Base-by-base conservation (phyloP, 2,113 vertebrate species). In the Genyomyrus donnyi region DNA sequence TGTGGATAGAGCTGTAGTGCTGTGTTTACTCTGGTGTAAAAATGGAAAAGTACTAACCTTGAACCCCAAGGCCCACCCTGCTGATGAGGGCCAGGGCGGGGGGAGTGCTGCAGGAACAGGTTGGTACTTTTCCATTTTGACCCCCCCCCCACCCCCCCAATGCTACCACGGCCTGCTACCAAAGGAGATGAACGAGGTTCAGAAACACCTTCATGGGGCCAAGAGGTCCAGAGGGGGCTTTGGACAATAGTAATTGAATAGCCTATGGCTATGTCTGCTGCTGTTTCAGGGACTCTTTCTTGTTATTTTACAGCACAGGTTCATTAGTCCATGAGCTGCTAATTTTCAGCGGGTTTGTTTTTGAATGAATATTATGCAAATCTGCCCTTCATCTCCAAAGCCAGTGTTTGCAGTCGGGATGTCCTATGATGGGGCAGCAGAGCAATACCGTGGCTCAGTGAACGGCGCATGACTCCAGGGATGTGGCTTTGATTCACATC, bases 21-120 rank as follows among this genome's bases (percentile, higher is more conserved):
- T 35, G 53, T 90, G 89, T 87, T 90, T 66, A 66, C 83, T 66
- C 56, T 90, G 83, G 56, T 87, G 27, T 66, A 86, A 66, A 87
- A 66, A 87, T 86, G 53, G 84, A 87, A 90, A 87, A 90, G 53
- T 90, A 90, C 84, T 86, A 86, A 86, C 56, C 45, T 62, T 86
- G 50, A 70, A 66, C 84, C 83, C n/a, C 88, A 31, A 66, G 21
- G 6, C 46, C 88, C 70, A 31, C 13, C 62, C 42, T 21, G 15
- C 24, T 52, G 85, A 87, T 53, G 48, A 31, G 49, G 85, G 45
- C 7, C 42, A 3, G 24, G 85, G 45, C n/a, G 10, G 85, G 49
- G 85, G 85, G 85, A 19, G 85, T 3, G 50, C 50, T 35, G 50
- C 27, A n/a, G 86, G 17, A 13, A 39, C 58, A 48, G 56, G 88